Base-by-base conservation (phyloP, 2,113 vertebrate genomes). In the Hirundichthys speculiger region DNA sequence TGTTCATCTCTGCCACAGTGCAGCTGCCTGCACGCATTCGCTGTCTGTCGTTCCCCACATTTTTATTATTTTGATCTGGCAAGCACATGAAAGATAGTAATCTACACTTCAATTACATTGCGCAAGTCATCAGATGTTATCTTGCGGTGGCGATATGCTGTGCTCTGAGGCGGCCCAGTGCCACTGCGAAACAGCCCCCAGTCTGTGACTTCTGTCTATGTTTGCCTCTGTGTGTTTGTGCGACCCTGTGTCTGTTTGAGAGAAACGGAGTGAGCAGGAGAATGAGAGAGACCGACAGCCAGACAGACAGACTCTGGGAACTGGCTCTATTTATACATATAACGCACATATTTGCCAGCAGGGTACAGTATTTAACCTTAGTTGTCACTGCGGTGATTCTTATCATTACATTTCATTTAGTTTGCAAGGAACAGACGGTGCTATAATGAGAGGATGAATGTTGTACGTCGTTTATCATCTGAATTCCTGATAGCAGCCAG, bases 81-180 rank as follows among this genome's bases (percentile, higher is more conserved):
- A 79, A 88, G 88, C 83, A 77, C 86, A 85, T 69, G 80, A 89
- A 80, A 72, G 81, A 91, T 91, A 90, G 88, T 91, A 86, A 90
- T 93, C 90, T 90, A 87, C 86, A 90, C 87, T 89, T 91, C 89
- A 89, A 88, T 90, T 91, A 90, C 86, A 85, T 87, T 77, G 79
- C 86, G 77, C 82, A 79, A 85, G 85, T 91, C 90, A 92, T 90
- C 86, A 91, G 88, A 92, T 90, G 84, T 75, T 91, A 91, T 92
- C 90, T 78, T 22, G 81, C 14, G 60, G 79, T 71, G 75, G 67
- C 86, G 88, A 89, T 83, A 80, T 83, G 86, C 80, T 86, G 84
- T 86, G 89, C 88, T 92, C 82, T 82, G 85, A 90, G 83, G 88
- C 82, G 80, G 88, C 86, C 86, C 84, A 81, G 84, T 72, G 70